Evolutionary conservation across 2,888 invertebrate genomes (phyloP).

Genomic region (Steinernema hermaphroditum): DNA sequence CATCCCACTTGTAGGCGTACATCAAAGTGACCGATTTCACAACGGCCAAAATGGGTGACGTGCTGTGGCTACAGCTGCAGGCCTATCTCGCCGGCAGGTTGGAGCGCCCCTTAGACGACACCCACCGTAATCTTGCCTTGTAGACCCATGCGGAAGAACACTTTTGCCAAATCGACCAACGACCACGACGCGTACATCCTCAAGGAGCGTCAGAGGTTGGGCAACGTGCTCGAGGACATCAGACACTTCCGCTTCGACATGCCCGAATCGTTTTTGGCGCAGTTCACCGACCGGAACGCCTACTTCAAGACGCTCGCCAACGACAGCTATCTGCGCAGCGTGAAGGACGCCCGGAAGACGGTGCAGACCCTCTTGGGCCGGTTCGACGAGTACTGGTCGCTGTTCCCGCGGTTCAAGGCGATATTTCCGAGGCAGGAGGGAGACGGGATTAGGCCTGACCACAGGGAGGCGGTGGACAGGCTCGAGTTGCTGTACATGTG

Average conservation of each 20-base stretch:
- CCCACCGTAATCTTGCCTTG: too few species aligned
- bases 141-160: too few species aligned
- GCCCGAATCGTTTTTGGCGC: neutral
- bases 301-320: constrained; percentile 35
- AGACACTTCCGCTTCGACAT: constrained; percentile 32
- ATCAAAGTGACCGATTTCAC: constrained; percentile 31
- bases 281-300: neutral
- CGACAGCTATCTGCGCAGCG: constrained; percentile 16
- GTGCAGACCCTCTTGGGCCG: constrained; percentile 39
- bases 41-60: constrained; percentile 46
- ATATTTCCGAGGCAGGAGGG: constrained; percentile 36
- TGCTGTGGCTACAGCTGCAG: constrained; percentile 60
- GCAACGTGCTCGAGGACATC: constrained; percentile 37
- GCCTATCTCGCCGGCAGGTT: constrained; percentile 52
- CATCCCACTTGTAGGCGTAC: neutral
- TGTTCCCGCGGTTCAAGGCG: constrained; percentile 44
- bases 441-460: constrained; percentile 13
- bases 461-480: constrained; percentile 32
- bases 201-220: constrained; percentile 34
- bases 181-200: constrained; percentile 35
- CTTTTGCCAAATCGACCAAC: constrained; percentile 32
- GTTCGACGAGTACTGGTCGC: constrained; percentile 39
- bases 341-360: constrained; percentile 26
- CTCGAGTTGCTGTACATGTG: constrained; percentile 77
- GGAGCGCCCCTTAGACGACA: neutral